Evolutionary conservation across 2,888 invertebrate genomes (phyloP).

Genomic region (Xiphydria camelus): DNA sequence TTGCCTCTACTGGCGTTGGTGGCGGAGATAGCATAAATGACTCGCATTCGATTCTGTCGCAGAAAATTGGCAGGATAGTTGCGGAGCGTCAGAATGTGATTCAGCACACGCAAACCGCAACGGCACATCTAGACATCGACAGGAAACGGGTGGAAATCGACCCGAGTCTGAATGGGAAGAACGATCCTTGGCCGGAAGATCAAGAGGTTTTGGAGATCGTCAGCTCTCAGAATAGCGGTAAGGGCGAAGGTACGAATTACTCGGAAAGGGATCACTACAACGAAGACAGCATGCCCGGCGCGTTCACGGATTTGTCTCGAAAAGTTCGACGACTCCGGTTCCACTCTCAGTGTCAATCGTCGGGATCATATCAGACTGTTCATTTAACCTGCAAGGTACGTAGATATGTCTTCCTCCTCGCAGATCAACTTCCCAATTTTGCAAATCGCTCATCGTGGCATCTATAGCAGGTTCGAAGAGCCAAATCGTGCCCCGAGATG

Average conservation of each 20-base stretch:
- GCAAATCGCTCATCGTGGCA: constrained; percentile 14
- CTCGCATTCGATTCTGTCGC: constrained; percentile 30
- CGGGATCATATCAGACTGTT: constrained; percentile 24
- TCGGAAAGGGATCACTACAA: constrained; percentile 25
- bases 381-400: constrained; percentile 33
- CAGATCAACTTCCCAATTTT: too few relatives aligned
- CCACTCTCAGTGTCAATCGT: constrained; percentile 66
- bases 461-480: constrained; percentile 62
- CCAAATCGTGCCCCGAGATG: constrained; percentile 71
- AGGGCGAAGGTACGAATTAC: constrained; percentile 23
- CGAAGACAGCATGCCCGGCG: constrained; percentile 29
- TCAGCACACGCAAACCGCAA: constrained; percentile 16
- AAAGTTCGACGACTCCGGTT: constrained; percentile 64
- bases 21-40: constrained; percentile 29
- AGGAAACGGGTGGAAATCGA: constrained; percentile 14
- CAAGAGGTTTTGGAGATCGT: constrained; percentile 55
- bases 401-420: too few relatives aligned
- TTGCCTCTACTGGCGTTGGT: constrained; percentile 18
- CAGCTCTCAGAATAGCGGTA: constrained; percentile 33
- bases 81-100: constrained; percentile 37
- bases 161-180: constrained; percentile 44
- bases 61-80: constrained; percentile 41
- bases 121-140: constrained; percentile 20
- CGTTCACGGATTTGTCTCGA: constrained; percentile 59
- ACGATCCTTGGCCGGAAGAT: constrained; percentile 52